Percentiles rank a stretch among this genome's conserved stretches.
Conservation (phyloP, 2,797 vertebrate genomes). For the Anguilla marmorata region DNA sequence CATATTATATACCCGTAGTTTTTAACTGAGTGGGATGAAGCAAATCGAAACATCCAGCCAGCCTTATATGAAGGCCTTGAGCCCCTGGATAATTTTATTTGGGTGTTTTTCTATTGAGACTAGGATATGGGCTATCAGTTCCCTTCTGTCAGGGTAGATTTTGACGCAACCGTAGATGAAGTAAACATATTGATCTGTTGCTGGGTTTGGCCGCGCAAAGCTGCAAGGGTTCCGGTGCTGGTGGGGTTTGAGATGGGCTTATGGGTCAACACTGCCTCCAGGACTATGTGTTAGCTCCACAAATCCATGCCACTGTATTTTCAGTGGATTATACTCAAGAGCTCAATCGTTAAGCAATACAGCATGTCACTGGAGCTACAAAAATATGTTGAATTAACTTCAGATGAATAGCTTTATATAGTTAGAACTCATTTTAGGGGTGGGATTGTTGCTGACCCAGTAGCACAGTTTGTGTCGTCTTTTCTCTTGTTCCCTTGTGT, state of each 20-base stretch:
- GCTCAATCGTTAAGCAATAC: neutral
- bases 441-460: constrained; percentile 20
- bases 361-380: neutral
- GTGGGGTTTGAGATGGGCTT: constrained; percentile 3
- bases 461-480: constrained; percentile 21
- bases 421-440: neutral
- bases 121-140: constrained; percentile 10
- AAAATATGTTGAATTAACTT: neutral
- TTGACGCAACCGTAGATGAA: constrained; percentile 26
- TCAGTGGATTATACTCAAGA: neutral
- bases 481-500: neutral
- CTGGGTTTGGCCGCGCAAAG: constrained; percentile 12
- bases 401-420: neutral
- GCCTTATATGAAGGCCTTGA: neutral
- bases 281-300: neutral
- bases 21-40: neutral
- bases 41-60: neutral
- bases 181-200: constrained; percentile 42
- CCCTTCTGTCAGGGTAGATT: constrained; percentile 23
- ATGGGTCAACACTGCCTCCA: constrained; percentile 20
- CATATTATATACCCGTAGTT: neutral
- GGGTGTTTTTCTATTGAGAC: neutral
- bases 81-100: neutral
- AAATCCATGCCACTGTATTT: constrained; percentile 3
- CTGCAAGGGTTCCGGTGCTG: constrained; percentile 17